Base-by-base conservation (phyloP, 2,888 invertebrate species). In the Alviniconcha strummeri region DNA sequence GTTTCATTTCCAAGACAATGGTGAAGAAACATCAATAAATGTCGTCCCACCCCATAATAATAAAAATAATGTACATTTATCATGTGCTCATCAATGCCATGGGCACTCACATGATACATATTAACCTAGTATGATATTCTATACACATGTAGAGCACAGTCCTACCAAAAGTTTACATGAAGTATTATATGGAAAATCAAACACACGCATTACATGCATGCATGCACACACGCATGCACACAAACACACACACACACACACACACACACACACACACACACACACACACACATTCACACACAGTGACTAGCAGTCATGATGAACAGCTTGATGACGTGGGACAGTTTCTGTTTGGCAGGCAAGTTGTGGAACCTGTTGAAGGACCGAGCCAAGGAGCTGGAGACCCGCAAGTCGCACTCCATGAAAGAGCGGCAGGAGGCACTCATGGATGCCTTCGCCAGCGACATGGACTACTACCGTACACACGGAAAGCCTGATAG, bases 401-500 rank as follows among this genome's bases (percentile, higher is more conserved):
- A 91, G 55, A 86, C 87, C 57, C 83, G 82, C 17, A 87, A 86
- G 64, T 86, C 88, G 67, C 83, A 84, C 11, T 81, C 88, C 67
- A 82, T 91, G 79, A 88, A 90, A 57, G 92, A 92, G 80, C 88
- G 90, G 87, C 90, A 90, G 80, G 88, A 88, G 67, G 90, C 90
- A 4, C 91, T 89, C 83, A 85, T 88, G 69, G 90, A 91, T 60
- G 90, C 90, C 55, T 92, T 92, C 86, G 86, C 87, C 11, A 86
- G 90, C 54, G 92, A 92, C 78, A 78, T 92, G 55, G 88, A 90
- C 55, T 90, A 87, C 85, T 92, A 88, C 85, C 88, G 88, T 76
- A 88, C 88, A 76, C 90, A 90, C 84, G 92, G 92, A 15, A 87
- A 88, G 79, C 83, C 88, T n/a, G 90, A 89, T 52, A 86, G 91